These are phyloP conservation scores for Hyphantria cunea DNA, from an alignment of 1,140 invertebrate species.

Conservation along the genomic window DNA sequence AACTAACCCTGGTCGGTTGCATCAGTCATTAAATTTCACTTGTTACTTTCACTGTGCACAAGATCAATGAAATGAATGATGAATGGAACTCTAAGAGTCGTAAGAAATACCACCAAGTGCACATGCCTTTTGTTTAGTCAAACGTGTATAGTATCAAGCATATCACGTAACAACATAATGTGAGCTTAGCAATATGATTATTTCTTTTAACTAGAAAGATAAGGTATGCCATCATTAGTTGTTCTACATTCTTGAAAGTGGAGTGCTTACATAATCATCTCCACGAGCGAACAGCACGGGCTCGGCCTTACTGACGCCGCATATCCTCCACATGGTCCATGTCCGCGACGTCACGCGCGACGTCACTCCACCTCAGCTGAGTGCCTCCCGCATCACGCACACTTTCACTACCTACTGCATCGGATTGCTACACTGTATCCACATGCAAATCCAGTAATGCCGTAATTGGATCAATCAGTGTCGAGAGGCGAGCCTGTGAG, in stretches of 20 bases:
- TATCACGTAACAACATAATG: neutral
- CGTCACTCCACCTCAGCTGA: conserved; percentile 65
- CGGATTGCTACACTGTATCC: conserved; percentile 33
- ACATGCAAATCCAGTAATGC: conserved; percentile 61
- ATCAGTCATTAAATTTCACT: too few relatives aligned
- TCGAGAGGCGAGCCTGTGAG: conserved; percentile 48
- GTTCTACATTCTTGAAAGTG: conserved; percentile 3
- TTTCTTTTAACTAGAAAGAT: conserved; percentile 8
- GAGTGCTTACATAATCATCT: conserved; percentile 71
- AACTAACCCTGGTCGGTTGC: too few relatives aligned
- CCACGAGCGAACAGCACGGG: conserved; percentile 64
- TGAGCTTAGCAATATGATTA: neutral
- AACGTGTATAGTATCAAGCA: conserved; percentile 1
- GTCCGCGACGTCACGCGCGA: conserved; percentile 57
- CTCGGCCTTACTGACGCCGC: conserved; percentile 74
- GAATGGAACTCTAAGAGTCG: conserved; percentile 1
- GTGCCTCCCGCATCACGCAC: conserved; percentile 51
- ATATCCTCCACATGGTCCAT: conserved; percentile 79
- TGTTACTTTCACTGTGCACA: neutral
- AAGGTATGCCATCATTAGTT: conserved; percentile 17
- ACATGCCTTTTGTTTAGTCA: conserved; percentile 1
- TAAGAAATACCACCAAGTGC: neutral
- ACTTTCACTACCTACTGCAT: conserved; percentile 63
- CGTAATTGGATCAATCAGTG: conserved; percentile 59
- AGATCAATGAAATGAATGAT: neutral